Percentiles rank a stretch among this genome's conserved stretches.
Evolutionary conservation across 2,797 vertebrate species (phyloP).

Genomic region (Caiman crocodilus): DNA sequence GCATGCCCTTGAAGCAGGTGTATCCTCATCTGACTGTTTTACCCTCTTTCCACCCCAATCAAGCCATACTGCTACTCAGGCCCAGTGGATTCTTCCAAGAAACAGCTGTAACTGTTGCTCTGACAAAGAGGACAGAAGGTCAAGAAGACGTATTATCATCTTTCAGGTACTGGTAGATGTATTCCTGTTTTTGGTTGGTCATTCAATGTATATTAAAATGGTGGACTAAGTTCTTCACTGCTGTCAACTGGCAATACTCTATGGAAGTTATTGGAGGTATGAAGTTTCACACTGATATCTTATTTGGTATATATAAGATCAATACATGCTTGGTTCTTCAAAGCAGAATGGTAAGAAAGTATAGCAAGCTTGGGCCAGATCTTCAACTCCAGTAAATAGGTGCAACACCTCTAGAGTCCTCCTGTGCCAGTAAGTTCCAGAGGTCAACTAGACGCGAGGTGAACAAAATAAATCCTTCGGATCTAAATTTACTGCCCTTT

Average conservation of each 20-base stretch:
- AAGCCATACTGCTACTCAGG: background rate
- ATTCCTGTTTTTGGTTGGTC: background rate
- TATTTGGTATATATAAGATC: background rate
- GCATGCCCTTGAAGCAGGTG: background rate
- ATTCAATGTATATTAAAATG: background rate
- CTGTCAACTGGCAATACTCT: background rate
- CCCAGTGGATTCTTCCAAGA: background rate
- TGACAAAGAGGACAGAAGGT: background rate
- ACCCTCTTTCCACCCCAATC: background rate
- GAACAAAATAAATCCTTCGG: background rate
- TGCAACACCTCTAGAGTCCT: background rate
- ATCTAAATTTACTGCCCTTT: conserved; percentile 31
- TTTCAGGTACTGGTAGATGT: background rate
- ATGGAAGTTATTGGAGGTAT: background rate
- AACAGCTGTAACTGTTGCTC: background rate
- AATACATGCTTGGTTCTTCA: background rate
- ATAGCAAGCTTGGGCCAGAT: background rate
- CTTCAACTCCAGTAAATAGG: background rate
- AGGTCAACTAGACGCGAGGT: background rate
- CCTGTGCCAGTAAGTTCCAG: background rate
- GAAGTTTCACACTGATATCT: conserved; percentile 20
- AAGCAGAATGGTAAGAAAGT: background rate
- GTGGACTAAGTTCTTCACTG: background rate
- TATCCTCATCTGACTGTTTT: background rate
- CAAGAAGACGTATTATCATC: background rate